phyloP scores from a whole-genome alignment of 2,113 vertebrate species.

The Picathartes gymnocephalus region DNA sequence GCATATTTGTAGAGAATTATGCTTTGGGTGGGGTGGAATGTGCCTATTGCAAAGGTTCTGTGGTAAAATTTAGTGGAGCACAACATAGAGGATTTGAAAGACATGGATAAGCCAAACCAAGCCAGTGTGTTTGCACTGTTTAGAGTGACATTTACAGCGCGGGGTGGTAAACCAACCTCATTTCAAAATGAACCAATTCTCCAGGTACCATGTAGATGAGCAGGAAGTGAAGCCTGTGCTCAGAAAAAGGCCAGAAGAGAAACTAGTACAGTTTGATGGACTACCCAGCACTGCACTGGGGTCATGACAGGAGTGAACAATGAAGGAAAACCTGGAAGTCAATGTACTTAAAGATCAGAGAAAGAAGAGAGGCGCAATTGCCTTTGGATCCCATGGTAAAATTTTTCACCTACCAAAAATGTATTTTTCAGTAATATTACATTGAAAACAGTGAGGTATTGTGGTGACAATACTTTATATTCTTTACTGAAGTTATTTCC shows the following conservation, averaged over 20 bases:
- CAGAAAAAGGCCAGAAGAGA: not conserved
- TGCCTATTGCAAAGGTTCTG: not conserved
- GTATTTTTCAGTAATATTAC: not conserved
- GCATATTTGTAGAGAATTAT: not conserved
- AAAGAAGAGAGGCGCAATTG: not conserved
- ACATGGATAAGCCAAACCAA: not conserved
- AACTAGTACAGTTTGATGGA: not conserved
- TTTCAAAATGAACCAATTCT: not conserved
- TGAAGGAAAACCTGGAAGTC: not conserved
- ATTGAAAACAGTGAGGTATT: not conserved
- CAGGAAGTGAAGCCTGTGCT: not conserved
- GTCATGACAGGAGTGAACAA: not conserved
- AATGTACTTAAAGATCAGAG: not conserved
- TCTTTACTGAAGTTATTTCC: not conserved
- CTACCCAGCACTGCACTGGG: not conserved
- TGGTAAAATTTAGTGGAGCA: conserved; percentile 13
- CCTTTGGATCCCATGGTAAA: not conserved
- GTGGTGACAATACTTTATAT: not conserved
- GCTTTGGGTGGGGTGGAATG: not conserved
- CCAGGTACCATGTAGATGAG: not conserved
- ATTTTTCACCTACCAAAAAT: not conserved
- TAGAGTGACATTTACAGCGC: not conserved
- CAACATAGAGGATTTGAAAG: not conserved
- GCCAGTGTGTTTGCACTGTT: not conserved
- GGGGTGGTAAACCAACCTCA: not conserved